Evolutionary conservation across 2,113 vertebrate genomes (phyloP).

Genomic region (Forbesichthys papilliferus): DNA sequence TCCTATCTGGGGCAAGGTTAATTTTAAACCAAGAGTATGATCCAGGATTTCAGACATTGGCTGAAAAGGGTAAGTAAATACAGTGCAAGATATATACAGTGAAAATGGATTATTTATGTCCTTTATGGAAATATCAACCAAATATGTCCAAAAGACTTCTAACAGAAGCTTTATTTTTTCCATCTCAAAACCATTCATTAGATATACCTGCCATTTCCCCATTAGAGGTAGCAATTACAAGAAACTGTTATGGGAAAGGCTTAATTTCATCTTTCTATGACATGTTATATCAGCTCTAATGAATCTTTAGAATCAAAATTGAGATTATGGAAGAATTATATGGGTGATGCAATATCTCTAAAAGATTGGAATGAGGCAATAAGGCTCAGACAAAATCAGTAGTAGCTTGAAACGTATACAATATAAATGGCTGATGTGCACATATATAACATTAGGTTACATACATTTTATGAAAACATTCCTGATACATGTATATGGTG

Average conservation of each 20-base stretch:
- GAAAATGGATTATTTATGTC: not conserved
- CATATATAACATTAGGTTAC: not conserved
- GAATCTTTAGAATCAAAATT: slow-evolving; percentile 1
- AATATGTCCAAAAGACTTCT: too few relatives aligned
- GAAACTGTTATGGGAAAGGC: not conserved
- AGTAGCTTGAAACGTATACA: not conserved
- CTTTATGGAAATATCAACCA: too few relatives aligned
- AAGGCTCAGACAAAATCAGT: not conserved
- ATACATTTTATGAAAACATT: not conserved
- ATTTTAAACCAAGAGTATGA: not conserved
- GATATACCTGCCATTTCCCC: too few relatives aligned
- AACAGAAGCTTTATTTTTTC: too few relatives aligned
- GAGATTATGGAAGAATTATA: slow-evolving; percentile 1
- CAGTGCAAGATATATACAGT: not conserved
- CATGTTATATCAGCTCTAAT: not conserved
- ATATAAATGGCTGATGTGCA: not conserved
- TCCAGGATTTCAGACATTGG: not conserved
- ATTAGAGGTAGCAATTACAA: not conserved
- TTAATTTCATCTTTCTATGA: not conserved
- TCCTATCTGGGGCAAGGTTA: slow-evolving; percentile 2
- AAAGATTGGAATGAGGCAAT: not conserved
- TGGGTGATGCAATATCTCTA: not conserved
- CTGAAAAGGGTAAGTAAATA: not conserved
- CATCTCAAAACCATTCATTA: too few relatives aligned
- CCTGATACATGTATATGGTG: too few relatives aligned